Conservation (phyloP, 1,140 invertebrate species). For the Spodoptera litura region DNA sequence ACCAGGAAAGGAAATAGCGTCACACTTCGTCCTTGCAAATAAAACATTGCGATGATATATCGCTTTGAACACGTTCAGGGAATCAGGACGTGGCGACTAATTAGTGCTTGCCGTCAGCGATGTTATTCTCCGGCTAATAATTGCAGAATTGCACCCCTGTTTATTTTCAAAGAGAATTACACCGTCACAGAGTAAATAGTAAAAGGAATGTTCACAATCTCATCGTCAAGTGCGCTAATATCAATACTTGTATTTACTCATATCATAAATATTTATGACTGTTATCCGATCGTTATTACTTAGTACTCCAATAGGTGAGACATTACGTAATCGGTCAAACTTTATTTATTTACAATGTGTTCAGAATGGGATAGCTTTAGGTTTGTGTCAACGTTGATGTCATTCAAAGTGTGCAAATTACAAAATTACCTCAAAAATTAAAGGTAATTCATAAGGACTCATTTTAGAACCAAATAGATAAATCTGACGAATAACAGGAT, state of each 20-base stretch:
- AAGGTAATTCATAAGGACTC: no score
- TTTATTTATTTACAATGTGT: neutral
- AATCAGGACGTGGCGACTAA: slow-evolving; percentile 10
- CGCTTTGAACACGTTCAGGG: slow-evolving; percentile 6
- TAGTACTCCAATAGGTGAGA: slow-evolving; percentile 11
- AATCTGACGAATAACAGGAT: no score
- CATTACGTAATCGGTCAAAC: slow-evolving; percentile 1
- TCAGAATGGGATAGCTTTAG: neutral
- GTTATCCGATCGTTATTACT: slow-evolving; percentile 2
- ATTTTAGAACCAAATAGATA: no score
- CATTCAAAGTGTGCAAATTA: no score
- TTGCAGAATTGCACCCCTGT: neutral
- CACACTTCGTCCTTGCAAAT: slow-evolving; percentile 3
- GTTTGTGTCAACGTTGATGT: no score
- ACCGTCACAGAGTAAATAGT: no score
- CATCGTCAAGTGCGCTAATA: no score
- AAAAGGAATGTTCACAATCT: no score
- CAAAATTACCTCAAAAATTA: no score
- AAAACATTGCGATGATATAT: neutral
- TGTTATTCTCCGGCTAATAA: slow-evolving; percentile 10
- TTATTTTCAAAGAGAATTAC: no score
- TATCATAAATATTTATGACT: slow-evolving; percentile 30
- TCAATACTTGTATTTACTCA: neutral
- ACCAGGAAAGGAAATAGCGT: neutral
- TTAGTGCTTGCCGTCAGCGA: slow-evolving; percentile 27